Evolutionary conservation across 1,140 invertebrate genomes (phyloP).

Genomic region (Anagrus nilaparvatae): DNA sequence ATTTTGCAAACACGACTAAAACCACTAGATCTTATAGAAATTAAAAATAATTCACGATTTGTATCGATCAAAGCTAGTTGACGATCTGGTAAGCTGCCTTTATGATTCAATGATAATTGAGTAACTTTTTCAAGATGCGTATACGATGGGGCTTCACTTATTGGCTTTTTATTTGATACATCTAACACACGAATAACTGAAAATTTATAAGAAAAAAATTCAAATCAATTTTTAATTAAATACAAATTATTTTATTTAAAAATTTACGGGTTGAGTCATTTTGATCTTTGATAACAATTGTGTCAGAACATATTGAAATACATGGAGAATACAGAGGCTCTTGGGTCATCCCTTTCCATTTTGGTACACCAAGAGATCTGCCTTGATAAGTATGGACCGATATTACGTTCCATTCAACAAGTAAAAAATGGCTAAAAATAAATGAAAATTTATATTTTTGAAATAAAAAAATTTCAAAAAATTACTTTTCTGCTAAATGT

Average conservation of each 20-base stretch:
- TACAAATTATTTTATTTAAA: conserved; percentile 5
- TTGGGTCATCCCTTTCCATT: conserved; percentile 63
- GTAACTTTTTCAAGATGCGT: conserved; percentile 49
- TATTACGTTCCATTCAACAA: conserved; percentile 67
- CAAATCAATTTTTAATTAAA: conserved; percentile 9
- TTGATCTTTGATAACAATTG: conserved; percentile 73
- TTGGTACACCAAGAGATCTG: conserved; percentile 63
- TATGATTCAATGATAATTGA: conserved; percentile 69
- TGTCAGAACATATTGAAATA: conserved; percentile 71
- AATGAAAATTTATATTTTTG: conserved; percentile 8
- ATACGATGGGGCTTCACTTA: conserved; percentile 55
- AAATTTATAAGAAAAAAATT: conserved; percentile 29
- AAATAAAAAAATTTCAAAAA: not conserved
- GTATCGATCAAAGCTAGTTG: conserved; percentile 71
- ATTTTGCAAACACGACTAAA: conserved; percentile 61
- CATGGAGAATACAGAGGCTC: conserved; percentile 53
- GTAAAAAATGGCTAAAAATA: conserved; percentile 64
- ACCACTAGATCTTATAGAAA: conserved; percentile 56
- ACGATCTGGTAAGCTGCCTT: conserved; percentile 56
- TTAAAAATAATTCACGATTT: conserved; percentile 70
- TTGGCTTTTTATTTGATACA: conserved; percentile 55
- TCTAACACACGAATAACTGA: conserved; percentile 80
- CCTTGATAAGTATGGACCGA: conserved; percentile 86
- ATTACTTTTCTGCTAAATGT: conserved; percentile 72
- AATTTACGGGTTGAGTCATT: conserved; percentile 63